These are phyloP conservation scores for Nannoperca obscura DNA, from an alignment of 2,797 vertebrate species.

Conservation along the genomic window DNA sequence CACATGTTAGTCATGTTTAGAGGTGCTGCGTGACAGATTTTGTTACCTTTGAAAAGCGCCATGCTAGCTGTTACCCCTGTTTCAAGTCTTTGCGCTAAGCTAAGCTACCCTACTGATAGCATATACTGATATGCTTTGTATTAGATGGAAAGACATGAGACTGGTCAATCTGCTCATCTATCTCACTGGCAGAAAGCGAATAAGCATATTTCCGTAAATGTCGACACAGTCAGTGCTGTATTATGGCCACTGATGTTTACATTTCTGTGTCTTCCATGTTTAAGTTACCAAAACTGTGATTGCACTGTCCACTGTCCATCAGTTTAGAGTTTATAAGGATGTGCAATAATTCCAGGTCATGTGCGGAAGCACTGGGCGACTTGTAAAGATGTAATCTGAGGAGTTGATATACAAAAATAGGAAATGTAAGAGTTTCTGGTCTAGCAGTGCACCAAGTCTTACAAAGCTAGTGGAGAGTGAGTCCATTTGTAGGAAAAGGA, in stretches of 20 bases:
- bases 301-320: neutral
- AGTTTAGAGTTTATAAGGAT: neutral
- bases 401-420: neutral
- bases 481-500: neutral
- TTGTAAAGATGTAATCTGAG: neutral
- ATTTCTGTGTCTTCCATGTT: neutral
- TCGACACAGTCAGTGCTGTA: neutral
- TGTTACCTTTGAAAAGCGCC: neutral
- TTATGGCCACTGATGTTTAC: neutral
- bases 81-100: neutral
- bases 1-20: too few relatives aligned
- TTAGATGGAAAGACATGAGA: neutral
- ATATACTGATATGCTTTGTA: too few relatives aligned
- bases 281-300: neutral
- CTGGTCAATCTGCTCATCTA: neutral
- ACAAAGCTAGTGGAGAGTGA: neutral
- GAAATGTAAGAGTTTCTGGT: neutral
- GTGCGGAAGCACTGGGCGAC: neutral
- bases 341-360: neutral
- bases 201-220: neutral
- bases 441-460: neutral
- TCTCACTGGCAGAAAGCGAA: neutral
- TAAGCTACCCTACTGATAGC: too few relatives aligned
- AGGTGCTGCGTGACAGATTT: neutral
- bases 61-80: neutral